Percentiles rank a stretch among this genome's conserved stretches.
Conservation (phyloP, 2,888 invertebrate genomes). For the Drosophila testacea region DNA sequence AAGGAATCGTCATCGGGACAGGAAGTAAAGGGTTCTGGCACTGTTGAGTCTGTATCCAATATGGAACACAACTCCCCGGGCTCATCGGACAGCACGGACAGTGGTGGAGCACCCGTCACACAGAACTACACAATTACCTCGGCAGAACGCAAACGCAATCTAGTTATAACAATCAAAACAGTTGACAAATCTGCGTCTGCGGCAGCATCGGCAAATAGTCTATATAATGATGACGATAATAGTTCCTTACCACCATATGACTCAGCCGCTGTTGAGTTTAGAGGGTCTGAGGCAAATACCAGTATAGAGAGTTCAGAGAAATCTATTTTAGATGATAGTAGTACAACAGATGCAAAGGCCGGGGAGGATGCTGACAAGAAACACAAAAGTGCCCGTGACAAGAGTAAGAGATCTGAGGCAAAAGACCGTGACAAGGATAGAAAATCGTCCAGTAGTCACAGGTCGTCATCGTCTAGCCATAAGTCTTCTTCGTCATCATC, state of each 20-base stretch:
- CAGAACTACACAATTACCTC: slow-evolving; percentile 76
- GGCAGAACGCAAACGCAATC: slow-evolving; percentile 78
- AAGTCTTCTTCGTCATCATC: slow-evolving; percentile 84
- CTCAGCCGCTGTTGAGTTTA: slow-evolving; percentile 49
- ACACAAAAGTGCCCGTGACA: slow-evolving; percentile 65
- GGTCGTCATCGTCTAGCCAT: slow-evolving; percentile 82
- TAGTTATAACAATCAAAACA: slow-evolving; percentile 86
- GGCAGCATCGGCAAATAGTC: slow-evolving; percentile 34
- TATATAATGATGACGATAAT: slow-evolving; percentile 72
- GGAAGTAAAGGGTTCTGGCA: slow-evolving; percentile 1
- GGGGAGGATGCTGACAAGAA: slow-evolving; percentile 73
- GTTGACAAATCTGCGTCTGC: slow-evolving; percentile 70
- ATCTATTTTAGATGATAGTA: slow-evolving; percentile 78
- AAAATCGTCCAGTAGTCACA: slow-evolving; percentile 76
- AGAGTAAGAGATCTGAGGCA: slow-evolving; percentile 68
- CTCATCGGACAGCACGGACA: slow-evolving; percentile 82
- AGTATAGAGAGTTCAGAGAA: slow-evolving; percentile 66
- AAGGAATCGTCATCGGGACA: slow-evolving; percentile 14
- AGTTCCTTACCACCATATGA: slow-evolving; percentile 51
- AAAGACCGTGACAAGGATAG: slow-evolving; percentile 83
- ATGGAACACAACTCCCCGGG: slow-evolving; percentile 67
- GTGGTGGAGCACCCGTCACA: slow-evolving; percentile 74
- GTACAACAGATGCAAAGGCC: slow-evolving; percentile 49
- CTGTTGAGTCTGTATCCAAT: slow-evolving; percentile 47
- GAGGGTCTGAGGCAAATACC: slow-evolving; percentile 50